A percentile compares a stretch with the other conserved stretches of the same genome.
Evolutionary conservation across 2,113 vertebrate species (phyloP).

Genomic region (Bostrychus sinensis): DNA sequence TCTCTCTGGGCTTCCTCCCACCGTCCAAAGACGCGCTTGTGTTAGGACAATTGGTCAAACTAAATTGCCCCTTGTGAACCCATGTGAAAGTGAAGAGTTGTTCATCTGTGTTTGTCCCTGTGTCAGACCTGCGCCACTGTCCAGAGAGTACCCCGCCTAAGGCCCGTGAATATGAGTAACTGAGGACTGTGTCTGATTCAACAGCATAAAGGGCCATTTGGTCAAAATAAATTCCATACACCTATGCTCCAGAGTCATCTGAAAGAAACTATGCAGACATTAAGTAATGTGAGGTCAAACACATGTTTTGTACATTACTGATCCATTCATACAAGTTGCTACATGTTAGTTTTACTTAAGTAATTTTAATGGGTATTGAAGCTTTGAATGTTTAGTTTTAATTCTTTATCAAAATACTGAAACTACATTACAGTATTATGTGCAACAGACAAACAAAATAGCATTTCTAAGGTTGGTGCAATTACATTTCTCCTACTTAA

Average conservation of each 20-base stretch:
- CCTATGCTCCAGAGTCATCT: constrained; percentile 1
- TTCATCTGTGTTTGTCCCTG: no score
- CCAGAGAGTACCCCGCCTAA: no score
- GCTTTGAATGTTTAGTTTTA: background rate
- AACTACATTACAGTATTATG: no score
- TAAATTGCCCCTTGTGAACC: no score
- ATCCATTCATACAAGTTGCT: background rate
- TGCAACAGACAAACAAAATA: no score
- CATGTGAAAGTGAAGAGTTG: no score
- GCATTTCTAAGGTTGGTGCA: background rate
- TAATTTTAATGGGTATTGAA: background rate
- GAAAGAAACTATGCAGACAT: constrained; percentile 12
- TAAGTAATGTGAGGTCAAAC: constrained; percentile 11
- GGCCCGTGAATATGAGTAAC: no score
- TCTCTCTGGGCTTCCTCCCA: no score
- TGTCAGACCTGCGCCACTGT: no score
- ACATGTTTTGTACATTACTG: constrained; percentile 8
- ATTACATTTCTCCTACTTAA: no score
- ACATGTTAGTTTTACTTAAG: background rate
- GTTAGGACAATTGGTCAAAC: no score
- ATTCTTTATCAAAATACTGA: constrained; percentile 3
- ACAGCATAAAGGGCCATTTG: background rate
- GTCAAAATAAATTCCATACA: background rate
- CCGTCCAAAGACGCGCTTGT: no score
- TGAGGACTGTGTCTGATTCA: background rate